Evolutionary conservation across 2,113 vertebrate species (phyloP).

Genomic region (Furnarius figulus): DNA sequence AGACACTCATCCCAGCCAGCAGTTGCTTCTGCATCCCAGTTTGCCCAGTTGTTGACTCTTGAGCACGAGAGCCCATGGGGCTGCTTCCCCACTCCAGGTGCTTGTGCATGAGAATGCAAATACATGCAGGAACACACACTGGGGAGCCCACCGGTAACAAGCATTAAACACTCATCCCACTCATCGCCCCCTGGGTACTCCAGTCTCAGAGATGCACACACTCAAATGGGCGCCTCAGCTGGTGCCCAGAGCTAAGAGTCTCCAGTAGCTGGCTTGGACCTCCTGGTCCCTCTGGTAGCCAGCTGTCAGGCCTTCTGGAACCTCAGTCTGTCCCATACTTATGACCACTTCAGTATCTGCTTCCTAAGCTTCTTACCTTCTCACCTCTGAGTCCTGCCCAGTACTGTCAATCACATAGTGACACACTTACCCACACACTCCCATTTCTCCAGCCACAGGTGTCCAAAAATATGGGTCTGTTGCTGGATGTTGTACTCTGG

Average conservation of each 20-base stretch:
- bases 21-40: not conserved
- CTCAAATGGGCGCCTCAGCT: not conserved
- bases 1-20: not conserved
- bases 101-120: not conserved
- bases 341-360: not conserved
- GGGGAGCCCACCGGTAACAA: not conserved
- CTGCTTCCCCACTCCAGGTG: not conserved
- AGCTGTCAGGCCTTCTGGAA: not conserved
- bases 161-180: not conserved
- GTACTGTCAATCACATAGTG: not conserved
- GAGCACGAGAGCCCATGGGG: fast-evolving
- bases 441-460: not conserved
- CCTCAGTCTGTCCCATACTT: not conserved
- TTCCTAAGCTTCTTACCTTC: not conserved
- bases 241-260: not conserved
- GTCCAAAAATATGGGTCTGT: not conserved
- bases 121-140: not conserved
- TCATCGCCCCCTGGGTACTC: not conserved
- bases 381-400: not conserved
- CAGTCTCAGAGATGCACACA: not conserved
- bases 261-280: not conserved
- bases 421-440: not conserved
- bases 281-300: not conserved
- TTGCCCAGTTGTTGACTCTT: not conserved
- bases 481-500: not conserved